Evolutionary conservation across 2,797 vertebrate genomes (phyloP).

Genomic region (Xenops minutus): DNA sequence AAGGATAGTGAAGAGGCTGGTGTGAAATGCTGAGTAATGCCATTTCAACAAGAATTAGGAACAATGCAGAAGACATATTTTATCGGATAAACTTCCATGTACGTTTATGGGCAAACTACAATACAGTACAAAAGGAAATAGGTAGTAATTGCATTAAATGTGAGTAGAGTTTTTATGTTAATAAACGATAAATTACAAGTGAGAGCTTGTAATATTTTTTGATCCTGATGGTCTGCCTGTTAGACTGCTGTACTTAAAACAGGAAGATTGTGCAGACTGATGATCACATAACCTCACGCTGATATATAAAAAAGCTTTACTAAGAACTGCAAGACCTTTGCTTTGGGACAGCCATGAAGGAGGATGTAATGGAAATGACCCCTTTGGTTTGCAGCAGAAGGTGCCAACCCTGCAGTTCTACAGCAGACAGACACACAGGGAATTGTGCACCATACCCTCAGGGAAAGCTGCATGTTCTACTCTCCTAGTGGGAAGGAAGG

Average conservation of each 20-base stretch:
- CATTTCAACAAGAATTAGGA: background rate
- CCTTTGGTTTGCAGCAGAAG: background rate
- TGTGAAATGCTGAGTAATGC: background rate
- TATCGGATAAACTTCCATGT: background rate
- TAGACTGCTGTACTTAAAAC: background rate
- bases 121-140: background rate
- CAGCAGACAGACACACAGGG: background rate
- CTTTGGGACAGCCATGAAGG: background rate
- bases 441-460: background rate
- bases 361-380: constrained; percentile 16
- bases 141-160: background rate
- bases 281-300: background rate
- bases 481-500: constrained; percentile 26
- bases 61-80: background rate
- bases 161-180: background rate
- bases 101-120: background rate
- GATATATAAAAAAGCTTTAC: background rate
- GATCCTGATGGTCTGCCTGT: background rate
- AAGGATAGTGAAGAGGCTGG: background rate
- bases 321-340: background rate
- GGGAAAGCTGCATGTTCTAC: background rate
- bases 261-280: background rate
- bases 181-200: background rate
- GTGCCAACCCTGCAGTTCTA: background rate
- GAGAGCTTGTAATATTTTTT: background rate